Percentiles rank a stretch among this genome's conserved stretches.
Conservation (phyloP, 2,113 vertebrate species). For the Sander vitreus region DNA sequence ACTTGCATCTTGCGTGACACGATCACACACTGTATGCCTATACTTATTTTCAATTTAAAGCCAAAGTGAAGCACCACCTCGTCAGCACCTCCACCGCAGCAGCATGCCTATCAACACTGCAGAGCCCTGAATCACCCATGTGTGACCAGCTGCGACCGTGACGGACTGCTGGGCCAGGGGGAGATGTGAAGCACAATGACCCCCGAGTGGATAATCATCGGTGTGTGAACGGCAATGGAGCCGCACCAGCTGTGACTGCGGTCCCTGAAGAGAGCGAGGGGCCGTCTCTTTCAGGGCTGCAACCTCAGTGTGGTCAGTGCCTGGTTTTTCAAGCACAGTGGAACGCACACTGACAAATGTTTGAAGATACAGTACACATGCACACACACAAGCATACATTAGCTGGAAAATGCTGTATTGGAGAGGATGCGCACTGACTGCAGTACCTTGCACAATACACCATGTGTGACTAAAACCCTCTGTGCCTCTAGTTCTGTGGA, state of each 20-base stretch:
- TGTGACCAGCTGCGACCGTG: constrained; percentile 58
- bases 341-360: constrained; percentile 21
- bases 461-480: background rate
- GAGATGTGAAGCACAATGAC: constrained; percentile 54
- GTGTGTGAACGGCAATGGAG: constrained; percentile 64
- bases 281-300: constrained; percentile 22
- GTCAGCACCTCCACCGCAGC: constrained; percentile 36
- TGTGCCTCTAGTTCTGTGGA: no score
- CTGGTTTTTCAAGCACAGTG: constrained; percentile 23
- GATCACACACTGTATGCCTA: background rate
- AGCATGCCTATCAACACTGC: constrained; percentile 55
- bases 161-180: constrained; percentile 26
- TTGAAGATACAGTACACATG: constrained; percentile 21
- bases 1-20: constrained; percentile 16
- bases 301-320: constrained; percentile 47
- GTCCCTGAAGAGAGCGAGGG: constrained; percentile 47
- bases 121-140: constrained; percentile 45
- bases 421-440: background rate
- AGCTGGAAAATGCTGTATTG: background rate
- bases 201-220: constrained; percentile 64
- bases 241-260: constrained; percentile 54
- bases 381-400: background rate
- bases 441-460: background rate
- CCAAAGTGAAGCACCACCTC: constrained; percentile 34
- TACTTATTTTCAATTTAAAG: constrained; percentile 25